Conservation (phyloP, 2,113 vertebrate genomes). For the Cheirogaleus medius region DNA sequence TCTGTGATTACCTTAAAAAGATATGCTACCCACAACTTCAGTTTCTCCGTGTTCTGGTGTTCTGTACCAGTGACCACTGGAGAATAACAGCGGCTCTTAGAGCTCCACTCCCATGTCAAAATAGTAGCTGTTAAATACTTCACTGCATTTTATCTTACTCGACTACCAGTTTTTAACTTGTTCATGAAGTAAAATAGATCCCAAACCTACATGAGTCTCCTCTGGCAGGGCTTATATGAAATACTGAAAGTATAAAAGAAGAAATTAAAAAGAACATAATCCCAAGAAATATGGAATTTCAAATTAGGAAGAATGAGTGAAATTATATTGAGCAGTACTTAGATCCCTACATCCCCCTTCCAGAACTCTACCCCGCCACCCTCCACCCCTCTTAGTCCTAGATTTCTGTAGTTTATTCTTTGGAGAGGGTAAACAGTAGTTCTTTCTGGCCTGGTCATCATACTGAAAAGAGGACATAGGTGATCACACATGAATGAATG, state of each 20-base stretch:
- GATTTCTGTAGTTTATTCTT: background rate
- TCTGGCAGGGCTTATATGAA: background rate
- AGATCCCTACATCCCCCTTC: background rate
- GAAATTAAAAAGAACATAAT: background rate
- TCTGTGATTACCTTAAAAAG: constrained; percentile 71
- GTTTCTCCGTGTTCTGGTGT: background rate
- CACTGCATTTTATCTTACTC: background rate
- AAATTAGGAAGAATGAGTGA: background rate
- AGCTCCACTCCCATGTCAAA: background rate
- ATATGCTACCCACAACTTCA: constrained; percentile 11
- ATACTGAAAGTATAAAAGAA: background rate
- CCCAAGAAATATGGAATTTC: background rate
- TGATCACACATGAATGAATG: background rate
- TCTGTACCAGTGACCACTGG: background rate
- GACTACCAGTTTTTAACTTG: constrained; percentile 17
- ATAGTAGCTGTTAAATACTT: background rate
- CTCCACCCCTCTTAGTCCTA: background rate
- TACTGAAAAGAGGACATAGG: background rate
- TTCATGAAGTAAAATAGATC: background rate
- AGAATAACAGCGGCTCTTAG: background rate
- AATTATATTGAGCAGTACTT: background rate
- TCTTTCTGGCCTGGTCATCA: background rate
- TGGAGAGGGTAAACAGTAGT: background rate
- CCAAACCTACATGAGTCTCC: background rate
- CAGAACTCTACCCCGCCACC: background rate